Percentiles rank a stretch among this genome's conserved stretches.
Conservation (phyloP, 2,888 invertebrate genomes). For the Oscheius onirici region DNA sequence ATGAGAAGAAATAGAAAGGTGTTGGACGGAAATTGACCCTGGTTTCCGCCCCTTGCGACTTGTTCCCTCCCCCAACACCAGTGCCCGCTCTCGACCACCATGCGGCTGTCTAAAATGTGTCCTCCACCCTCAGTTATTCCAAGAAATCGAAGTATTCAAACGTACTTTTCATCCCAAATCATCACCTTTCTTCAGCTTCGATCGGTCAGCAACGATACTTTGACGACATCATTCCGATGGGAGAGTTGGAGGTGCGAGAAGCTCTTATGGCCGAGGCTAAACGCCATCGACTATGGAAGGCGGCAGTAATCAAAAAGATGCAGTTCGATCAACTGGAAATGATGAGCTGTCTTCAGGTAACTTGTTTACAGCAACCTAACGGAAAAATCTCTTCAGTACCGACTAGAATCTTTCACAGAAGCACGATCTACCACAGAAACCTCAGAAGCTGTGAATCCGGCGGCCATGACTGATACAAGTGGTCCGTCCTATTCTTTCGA, state of each 20-base stretch:
- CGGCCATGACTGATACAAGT: slow-evolving; percentile 18
- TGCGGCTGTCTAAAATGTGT: slow-evolving; percentile 25
- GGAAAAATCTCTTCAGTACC: slow-evolving; percentile 53
- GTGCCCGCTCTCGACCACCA: neutral
- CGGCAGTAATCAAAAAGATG: slow-evolving; percentile 65
- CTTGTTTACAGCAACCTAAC: neutral
- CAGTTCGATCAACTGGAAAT: slow-evolving; percentile 64
- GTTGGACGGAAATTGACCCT: slow-evolving; percentile 12
- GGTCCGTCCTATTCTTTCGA: slow-evolving; percentile 35
- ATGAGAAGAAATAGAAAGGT: neutral
- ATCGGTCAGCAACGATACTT: slow-evolving; percentile 54
- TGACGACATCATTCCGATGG: slow-evolving; percentile 62
- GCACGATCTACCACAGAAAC: slow-evolving; percentile 63
- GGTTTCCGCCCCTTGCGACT: slow-evolving; percentile 5
- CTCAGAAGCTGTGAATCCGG: slow-evolving; percentile 57
- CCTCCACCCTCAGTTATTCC: slow-evolving; percentile 18
- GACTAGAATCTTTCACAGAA: slow-evolving; percentile 70
- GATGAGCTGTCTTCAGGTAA: slow-evolving; percentile 49
- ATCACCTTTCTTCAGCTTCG: slow-evolving; percentile 34
- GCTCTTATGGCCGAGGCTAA: slow-evolving; percentile 59
- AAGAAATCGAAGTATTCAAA: neutral
- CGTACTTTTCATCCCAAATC: neutral
- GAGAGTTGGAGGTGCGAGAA: slow-evolving; percentile 68
- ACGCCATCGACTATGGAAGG: slow-evolving; percentile 57
- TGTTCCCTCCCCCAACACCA: neutral